Base-by-base conservation (phyloP, 2,113 vertebrate species). In the Hippocampus barbouri region DNA sequence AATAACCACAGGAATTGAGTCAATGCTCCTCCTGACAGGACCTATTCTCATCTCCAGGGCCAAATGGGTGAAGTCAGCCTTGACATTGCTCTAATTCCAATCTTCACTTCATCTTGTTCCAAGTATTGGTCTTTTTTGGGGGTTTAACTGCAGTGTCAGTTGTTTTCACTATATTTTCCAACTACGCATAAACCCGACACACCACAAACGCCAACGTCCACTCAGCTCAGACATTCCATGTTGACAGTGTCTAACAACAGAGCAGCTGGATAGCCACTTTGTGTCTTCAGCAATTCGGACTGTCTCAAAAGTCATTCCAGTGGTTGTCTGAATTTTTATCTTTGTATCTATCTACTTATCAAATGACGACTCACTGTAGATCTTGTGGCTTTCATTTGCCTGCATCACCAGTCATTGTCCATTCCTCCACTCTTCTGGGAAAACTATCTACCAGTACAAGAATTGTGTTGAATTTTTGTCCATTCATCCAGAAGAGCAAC, bases 251-350 rank as follows among this genome's bases (percentile, higher is more conserved):
- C 59, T 60, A 66, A 86, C 80, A 75, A 82, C 76, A 69, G 77
- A 83, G 80, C 82, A 34, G 27, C 59, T 34, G 27, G 59, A 41
- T 40, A 51, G 77, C 82, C 81, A 57, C 71, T 69, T 38, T 83
- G 81, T 81, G 79, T 77, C 79, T 83, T 82, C 49, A 87, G 69
- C 73, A 66, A 76, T 70, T 69, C 64, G 76, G 41, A 67, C 66
- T 71, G 74, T 77, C 76, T 80, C 23, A 14, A 64, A 75, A 71
- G 57, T 69, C 78, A 83, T 79, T 81, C 76, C 60, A 66, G 54
- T 43, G 73, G 75, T 66, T 76, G 82, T 88, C 84, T 89, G 85
- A 74, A 82, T 86, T 88, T 61, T 80, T 75, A 83, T 72, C 69
- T 83, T 69, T 62, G 75, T 10, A 43, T 68, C 82, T 84, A 69